These are phyloP conservation scores for Drosophila watanabei DNA, from an alignment of 1,140 invertebrate species.

Conservation along the genomic window DNA sequence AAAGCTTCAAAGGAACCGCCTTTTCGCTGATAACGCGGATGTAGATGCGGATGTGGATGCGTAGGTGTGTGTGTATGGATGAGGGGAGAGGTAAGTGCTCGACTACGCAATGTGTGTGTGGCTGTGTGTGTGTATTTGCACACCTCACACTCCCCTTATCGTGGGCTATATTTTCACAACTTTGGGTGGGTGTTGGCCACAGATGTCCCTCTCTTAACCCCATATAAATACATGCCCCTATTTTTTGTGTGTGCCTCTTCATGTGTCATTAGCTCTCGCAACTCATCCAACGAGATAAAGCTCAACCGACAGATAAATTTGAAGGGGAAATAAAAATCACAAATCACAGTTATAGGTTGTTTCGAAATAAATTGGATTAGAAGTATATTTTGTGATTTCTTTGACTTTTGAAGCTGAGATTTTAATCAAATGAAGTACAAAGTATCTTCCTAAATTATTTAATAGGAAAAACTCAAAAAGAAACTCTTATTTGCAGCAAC, in stretches of 20 bases:
- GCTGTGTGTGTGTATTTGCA: conserved; percentile 70
- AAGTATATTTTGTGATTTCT: no score
- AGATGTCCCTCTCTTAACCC: conserved; percentile 29
- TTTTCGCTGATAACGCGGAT: conserved; percentile 55
- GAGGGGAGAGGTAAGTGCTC: background rate
- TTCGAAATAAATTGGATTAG: no score
- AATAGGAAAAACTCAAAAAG: no score
- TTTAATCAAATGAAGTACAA: no score
- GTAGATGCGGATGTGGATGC: conserved; percentile 65
- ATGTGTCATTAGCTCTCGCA: conserved; percentile 16
- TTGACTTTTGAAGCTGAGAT: no score
- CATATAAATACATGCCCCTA: background rate
- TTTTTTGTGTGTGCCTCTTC: conserved; percentile 4
- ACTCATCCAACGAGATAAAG: conserved; percentile 24
- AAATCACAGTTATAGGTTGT: background rate
- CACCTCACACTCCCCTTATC: conserved; percentile 35
- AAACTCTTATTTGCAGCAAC: background rate
- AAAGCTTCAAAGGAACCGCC: conserved; percentile 50
- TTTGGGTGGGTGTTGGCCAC: conserved; percentile 70
- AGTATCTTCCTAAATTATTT: background rate
- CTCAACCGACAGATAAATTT: background rate
- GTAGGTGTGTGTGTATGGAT: conserved; percentile 5
- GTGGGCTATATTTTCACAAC: conserved; percentile 60
- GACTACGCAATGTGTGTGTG: conserved; percentile 55
- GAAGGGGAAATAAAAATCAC: conserved; percentile 1